A percentile compares a stretch with the other conserved stretches of the same genome.
Conservation (phyloP, 2,797 vertebrate genomes). For the Otolemur crassicaudatus region DNA sequence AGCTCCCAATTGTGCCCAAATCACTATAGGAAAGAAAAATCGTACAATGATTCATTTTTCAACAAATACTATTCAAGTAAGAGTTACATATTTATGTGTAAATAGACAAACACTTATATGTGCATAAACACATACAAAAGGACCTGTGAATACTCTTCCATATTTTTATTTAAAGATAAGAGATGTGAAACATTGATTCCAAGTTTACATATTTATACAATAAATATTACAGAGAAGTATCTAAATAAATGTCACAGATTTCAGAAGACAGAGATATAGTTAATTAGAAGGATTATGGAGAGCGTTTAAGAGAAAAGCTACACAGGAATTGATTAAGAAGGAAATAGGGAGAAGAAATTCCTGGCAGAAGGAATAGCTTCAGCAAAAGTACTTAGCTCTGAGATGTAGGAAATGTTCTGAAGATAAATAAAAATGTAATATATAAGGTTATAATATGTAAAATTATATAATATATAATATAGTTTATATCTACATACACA, state of each 20-base stretch:
- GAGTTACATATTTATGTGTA: not conserved
- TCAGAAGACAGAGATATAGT: not conserved
- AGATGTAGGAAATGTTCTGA: not conserved
- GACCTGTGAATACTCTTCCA: not conserved
- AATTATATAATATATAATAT: no score
- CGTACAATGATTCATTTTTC: not conserved
- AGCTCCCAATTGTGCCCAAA: not conserved
- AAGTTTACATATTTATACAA: not conserved
- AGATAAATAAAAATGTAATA: not conserved
- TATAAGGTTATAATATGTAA: no score
- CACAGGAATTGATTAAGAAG: not conserved
- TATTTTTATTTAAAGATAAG: not conserved
- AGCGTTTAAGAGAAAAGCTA: not conserved
- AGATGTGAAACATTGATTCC: not conserved
- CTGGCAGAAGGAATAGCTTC: not conserved
- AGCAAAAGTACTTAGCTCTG: not conserved
- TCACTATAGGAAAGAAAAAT: not conserved
- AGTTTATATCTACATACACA: no score
- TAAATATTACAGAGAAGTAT: not conserved
- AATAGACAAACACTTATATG: not conserved
- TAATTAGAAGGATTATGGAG: not conserved
- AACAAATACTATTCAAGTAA: not conserved
- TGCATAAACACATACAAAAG: not conserved
- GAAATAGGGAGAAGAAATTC: not conserved
- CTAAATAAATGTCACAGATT: not conserved